phyloP scores from a whole-genome alignment of 2,797 vertebrate species.

The Acrossocheilus wenchowensis region DNA sequence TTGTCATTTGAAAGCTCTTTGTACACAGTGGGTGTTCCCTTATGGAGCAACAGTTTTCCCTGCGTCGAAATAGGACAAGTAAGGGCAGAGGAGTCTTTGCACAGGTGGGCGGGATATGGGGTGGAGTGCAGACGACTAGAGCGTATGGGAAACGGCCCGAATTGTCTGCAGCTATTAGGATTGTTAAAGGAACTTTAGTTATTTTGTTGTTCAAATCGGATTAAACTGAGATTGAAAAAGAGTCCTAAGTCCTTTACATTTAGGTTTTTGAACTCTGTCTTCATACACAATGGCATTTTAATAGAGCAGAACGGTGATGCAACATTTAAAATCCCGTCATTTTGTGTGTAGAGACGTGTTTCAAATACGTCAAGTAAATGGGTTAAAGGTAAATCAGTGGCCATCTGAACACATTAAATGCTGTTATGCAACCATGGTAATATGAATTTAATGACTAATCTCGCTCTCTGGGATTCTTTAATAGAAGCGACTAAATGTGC shows the following conservation, averaged over 20 bases:
- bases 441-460: slow-evolving; percentile 29
- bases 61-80: slow-evolving; percentile 63
- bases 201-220: background rate
- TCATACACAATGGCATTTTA: no score
- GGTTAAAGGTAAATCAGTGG: slow-evolving; percentile 30
- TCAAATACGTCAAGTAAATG: background rate
- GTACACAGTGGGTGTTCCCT: slow-evolving; percentile 65
- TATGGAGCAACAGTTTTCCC: slow-evolving; percentile 58
- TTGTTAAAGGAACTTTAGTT: background rate
- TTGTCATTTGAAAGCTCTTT: slow-evolving; percentile 66
- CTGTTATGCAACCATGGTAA: background rate
- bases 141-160: slow-evolving; percentile 21
- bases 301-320: background rate
- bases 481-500: background rate
- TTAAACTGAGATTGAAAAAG: background rate
- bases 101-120: slow-evolving; percentile 52
- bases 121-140: slow-evolving; percentile 41
- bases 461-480: background rate
- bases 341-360: background rate
- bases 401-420: background rate
- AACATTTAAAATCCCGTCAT: background rate
- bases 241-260: background rate
- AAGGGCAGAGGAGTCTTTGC: slow-evolving; percentile 57
- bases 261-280: background rate
- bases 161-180: background rate